These are phyloP conservation scores for Xestia c-nigrum DNA, from an alignment of 2,888 invertebrate species.

Conservation along the genomic window DNA sequence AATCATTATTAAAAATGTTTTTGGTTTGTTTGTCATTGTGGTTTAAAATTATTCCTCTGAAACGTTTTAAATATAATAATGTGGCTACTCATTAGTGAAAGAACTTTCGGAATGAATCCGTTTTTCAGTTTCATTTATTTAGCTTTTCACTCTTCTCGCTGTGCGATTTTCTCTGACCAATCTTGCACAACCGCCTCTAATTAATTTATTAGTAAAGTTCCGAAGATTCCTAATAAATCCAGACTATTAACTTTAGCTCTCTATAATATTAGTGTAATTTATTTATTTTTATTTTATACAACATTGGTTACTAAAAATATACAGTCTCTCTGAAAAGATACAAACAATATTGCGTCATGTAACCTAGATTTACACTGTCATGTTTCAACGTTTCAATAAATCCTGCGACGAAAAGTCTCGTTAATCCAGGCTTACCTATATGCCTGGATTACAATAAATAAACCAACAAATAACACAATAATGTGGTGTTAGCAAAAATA, in stretches of 20 bases:
- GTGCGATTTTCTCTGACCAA: too few species aligned
- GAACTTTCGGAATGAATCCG: neutral
- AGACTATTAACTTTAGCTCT: too few species aligned
- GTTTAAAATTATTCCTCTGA: neutral
- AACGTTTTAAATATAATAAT: neutral
- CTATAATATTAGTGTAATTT: too few species aligned
- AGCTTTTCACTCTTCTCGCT: too few species aligned
- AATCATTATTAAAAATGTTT: neutral
- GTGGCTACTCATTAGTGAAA: neutral
- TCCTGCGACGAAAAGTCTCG: constrained; percentile 36
- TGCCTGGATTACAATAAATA: constrained; percentile 30
- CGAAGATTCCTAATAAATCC: neutral
- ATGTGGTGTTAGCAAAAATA: constrained; percentile 12
- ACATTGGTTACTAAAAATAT: neutral
- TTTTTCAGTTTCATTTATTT: too few species aligned
- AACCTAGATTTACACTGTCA: constrained; percentile 34
- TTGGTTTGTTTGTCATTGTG: neutral
- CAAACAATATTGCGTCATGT: constrained; percentile 17
- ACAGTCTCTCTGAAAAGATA: neutral
- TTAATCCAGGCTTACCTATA: constrained; percentile 38
- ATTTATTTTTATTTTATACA: neutral
- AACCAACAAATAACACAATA: constrained; percentile 20
- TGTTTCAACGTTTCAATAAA: constrained; percentile 51
- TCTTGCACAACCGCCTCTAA: too few species aligned
- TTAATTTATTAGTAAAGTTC: neutral